Evolutionary conservation across 2,797 vertebrate genomes (phyloP).

Genomic region (Girardinus metallicus): DNA sequence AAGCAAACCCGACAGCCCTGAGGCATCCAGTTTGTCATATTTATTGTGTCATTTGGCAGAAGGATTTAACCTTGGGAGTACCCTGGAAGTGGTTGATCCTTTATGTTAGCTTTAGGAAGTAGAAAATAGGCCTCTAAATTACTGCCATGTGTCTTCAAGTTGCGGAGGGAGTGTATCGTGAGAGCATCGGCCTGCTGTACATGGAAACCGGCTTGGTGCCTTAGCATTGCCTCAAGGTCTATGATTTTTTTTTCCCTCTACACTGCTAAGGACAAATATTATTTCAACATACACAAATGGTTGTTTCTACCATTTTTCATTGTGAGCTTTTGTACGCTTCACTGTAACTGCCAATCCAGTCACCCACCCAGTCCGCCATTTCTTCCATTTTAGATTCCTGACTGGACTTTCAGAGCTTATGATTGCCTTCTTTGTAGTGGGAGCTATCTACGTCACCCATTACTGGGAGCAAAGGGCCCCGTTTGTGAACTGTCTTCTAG

Average conservation of each 20-base stretch:
- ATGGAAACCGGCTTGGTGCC: slow-evolving; percentile 70
- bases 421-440: slow-evolving; percentile 51
- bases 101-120: slow-evolving; percentile 83
- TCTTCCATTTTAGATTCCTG: slow-evolving; percentile 65
- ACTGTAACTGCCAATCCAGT: slow-evolving; percentile 51
- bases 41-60: slow-evolving; percentile 79
- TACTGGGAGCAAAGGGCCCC: slow-evolving; percentile 60
- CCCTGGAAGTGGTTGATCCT: slow-evolving; percentile 81
- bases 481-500: slow-evolving; percentile 77
- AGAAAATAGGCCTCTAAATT: slow-evolving; percentile 85
- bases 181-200: slow-evolving; percentile 67
- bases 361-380: slow-evolving; percentile 37
- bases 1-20: slow-evolving; percentile 50
- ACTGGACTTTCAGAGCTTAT: slow-evolving; percentile 40
- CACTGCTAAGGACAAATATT: slow-evolving; percentile 75
- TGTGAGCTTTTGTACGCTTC: slow-evolving; percentile 27
- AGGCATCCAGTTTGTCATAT: slow-evolving; percentile 73
- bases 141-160: slow-evolving; percentile 84
- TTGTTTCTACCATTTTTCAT: slow-evolving; percentile 49
- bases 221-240: slow-evolving; percentile 47
- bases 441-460: slow-evolving; percentile 25
- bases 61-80: slow-evolving; percentile 80
- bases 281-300: slow-evolving; percentile 61
- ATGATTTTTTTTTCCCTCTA: slow-evolving; percentile 52
- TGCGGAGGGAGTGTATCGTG: slow-evolving; percentile 73